Evolutionary conservation across 2,888 invertebrate genomes (phyloP).

Genomic region (Syritta pipiens): DNA sequence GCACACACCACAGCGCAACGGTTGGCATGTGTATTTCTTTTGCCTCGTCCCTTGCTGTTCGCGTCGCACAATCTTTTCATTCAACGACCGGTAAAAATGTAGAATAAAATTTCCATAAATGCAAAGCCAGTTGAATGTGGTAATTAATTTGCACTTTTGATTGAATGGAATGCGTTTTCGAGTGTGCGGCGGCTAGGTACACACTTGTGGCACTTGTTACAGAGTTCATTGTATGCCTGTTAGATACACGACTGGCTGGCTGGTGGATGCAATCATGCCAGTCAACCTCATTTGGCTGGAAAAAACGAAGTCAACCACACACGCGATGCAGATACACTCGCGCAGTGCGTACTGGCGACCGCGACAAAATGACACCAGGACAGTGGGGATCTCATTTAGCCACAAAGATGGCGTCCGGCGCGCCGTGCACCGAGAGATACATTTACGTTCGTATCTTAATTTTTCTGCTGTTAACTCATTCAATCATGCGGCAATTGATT

Average conservation of each 20-base stretch:
- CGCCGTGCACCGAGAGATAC: too few species aligned
- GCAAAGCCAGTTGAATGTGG: slow-evolving; percentile 49
- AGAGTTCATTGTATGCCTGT: slow-evolving; percentile 35
- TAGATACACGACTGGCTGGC: slow-evolving; percentile 7
- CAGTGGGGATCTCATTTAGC: too few species aligned
- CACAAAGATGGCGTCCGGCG: too few species aligned
- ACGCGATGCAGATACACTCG: slow-evolving; percentile 10
- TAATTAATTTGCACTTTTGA: slow-evolving; percentile 67
- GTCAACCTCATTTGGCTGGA: slow-evolving; percentile 52
- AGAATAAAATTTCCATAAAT: slow-evolving; percentile 63
- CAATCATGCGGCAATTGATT: slow-evolving; percentile 68
- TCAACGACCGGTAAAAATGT: slow-evolving; percentile 59
- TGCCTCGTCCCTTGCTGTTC: not conserved
- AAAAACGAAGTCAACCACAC: not conserved
- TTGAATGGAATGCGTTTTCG: slow-evolving; percentile 62
- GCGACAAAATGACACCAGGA: too few species aligned
- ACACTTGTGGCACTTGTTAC: slow-evolving; percentile 46
- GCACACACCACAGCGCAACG: slow-evolving; percentile 2
- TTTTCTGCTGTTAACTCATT: slow-evolving; percentile 34
- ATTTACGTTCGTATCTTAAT: slow-evolving; percentile 10
- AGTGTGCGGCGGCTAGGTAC: slow-evolving; percentile 3
- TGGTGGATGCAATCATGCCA: slow-evolving; percentile 32
- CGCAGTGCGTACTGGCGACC: too few species aligned
- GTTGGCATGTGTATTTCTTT: not conserved
- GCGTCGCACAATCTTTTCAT: slow-evolving; percentile 18